Conservation (phyloP, 2,113 vertebrate genomes). For the Rostratula benghalensis region DNA sequence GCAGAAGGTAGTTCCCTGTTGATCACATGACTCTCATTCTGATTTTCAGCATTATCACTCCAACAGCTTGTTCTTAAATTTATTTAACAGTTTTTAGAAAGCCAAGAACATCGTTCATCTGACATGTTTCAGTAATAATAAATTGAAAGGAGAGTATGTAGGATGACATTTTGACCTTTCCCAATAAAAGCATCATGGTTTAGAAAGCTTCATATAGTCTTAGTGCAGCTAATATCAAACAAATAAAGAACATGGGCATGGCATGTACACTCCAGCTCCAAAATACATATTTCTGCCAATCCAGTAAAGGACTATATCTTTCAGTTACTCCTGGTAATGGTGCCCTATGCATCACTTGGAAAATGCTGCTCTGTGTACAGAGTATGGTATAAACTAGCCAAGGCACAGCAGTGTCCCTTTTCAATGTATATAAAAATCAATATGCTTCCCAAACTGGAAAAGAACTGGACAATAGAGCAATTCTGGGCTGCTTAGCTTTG, state of each 20-base stretch:
- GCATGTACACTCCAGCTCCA: not conserved
- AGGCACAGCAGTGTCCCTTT: not conserved
- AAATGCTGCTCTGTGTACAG: not conserved
- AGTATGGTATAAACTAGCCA: not conserved
- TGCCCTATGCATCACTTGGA: not conserved
- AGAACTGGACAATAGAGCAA: not conserved
- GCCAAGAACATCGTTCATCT: not conserved
- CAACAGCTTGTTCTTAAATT: not conserved
- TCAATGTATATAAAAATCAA: not conserved
- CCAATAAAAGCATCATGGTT: fast-evolving
- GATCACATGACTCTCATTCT: not conserved
- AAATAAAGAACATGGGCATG: not conserved
- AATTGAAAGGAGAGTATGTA: not conserved
- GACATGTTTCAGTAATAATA: not conserved
- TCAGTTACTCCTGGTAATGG: not conserved
- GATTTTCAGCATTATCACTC: not conserved
- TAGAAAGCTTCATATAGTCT: not conserved
- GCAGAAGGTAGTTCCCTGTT: not conserved
- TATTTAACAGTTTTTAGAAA: not conserved
- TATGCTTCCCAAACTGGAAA: not conserved
- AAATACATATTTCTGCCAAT: not conserved
- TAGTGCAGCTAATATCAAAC: not conserved
- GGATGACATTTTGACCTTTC: not conserved
- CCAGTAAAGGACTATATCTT: not conserved
- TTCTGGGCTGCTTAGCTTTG: not conserved